Evolutionary conservation across 2,113 vertebrate species (phyloP).

Genomic region (Zingel zingel): DNA sequence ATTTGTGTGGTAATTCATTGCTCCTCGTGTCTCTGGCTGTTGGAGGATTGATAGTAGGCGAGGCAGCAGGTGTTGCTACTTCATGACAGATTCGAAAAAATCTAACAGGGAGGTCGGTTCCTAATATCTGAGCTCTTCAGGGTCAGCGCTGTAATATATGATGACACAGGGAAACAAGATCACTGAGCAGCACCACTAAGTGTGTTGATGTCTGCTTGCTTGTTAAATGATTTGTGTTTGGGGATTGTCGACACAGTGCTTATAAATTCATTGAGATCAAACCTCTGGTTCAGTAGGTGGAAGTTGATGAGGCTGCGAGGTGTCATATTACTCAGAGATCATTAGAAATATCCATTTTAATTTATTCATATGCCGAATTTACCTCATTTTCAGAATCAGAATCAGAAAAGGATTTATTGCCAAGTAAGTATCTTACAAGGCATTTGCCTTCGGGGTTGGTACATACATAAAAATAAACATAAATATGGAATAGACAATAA

Average conservation of each 20-base stretch:
- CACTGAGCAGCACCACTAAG: neutral
- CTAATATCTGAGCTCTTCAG: conserved; percentile 27
- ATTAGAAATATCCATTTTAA: neutral
- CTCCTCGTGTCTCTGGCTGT: conserved; percentile 20
- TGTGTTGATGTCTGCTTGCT: neutral
- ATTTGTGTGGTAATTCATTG: conserved; percentile 51
- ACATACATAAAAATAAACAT: no score
- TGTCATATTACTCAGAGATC: neutral
- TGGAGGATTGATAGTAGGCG: conserved; percentile 2
- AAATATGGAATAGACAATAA: no score
- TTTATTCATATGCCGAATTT: neutral
- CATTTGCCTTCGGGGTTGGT: no score
- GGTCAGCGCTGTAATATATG: conserved; percentile 31
- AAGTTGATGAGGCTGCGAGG: neutral
- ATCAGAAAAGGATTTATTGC: no score
- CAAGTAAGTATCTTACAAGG: no score
- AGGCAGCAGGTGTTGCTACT: conserved; percentile 58
- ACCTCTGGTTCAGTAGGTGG: neutral
- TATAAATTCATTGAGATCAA: conserved; percentile 17
- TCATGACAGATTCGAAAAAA: conserved; percentile 30
- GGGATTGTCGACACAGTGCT: neutral
- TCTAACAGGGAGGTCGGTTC: neutral
- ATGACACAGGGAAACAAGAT: conserved; percentile 18
- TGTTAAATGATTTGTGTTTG: conserved; percentile 9
- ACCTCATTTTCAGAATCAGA: neutral